phyloP scores from a whole-genome alignment of 2,888 invertebrate genomes.

The Bombylius major region DNA sequence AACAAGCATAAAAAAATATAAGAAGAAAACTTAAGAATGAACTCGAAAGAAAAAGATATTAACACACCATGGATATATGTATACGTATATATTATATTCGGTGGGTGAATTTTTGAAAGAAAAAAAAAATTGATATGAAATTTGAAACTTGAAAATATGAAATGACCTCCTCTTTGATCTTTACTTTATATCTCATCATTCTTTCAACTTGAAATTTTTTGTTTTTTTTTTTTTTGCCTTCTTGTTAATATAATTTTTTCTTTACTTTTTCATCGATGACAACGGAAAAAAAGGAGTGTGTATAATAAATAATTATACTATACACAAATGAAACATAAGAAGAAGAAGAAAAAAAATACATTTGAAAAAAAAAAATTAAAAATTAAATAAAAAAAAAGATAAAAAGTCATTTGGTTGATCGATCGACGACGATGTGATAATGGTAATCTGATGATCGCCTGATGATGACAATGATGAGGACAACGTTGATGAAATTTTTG shows the following conservation, averaged over 20 bases:
- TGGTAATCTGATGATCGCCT: background rate
- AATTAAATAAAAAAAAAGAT: background rate
- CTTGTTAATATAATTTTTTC: no score
- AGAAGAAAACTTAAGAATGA: no score
- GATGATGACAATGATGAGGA: background rate
- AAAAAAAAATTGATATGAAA: background rate
- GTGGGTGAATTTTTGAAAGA: background rate
- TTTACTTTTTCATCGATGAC: no score
- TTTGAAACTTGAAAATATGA: background rate
- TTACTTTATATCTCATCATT: no score
- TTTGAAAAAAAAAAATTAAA: background rate
- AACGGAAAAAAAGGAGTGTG: no score
- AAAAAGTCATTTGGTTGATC: constrained; percentile 5
- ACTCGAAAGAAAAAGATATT: no score
- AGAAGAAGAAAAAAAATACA: background rate
- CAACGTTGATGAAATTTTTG: background rate
- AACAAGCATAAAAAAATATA: no score
- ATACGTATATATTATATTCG: background rate
- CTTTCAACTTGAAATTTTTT: no score
- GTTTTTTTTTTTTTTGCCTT: no score
- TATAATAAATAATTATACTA: no score
- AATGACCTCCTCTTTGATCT: background rate
- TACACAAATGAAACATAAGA: no score
- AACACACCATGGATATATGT: no score
- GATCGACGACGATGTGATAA: background rate